Percentiles rank a stretch among this genome's conserved stretches.
Conservation (phyloP, 2,797 vertebrate genomes). For the Oryzias dopingdopingensis region DNA sequence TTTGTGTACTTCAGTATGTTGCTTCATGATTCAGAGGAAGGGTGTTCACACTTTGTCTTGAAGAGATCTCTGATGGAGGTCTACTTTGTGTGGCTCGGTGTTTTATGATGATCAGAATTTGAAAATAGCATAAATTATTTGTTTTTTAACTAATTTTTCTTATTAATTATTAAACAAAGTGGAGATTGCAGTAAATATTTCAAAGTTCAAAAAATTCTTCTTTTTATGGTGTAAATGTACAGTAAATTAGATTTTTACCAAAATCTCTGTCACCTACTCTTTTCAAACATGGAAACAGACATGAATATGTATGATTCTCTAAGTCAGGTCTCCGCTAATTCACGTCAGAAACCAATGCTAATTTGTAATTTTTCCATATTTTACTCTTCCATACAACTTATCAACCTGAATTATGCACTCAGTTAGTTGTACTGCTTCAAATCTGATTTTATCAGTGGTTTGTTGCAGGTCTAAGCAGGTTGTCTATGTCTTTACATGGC, state of each 20-base stretch:
- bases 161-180: no score
- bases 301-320: conserved; percentile 75
- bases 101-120: conserved; percentile 27
- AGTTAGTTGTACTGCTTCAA: conserved; percentile 21
- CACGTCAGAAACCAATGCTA: conserved; percentile 73
- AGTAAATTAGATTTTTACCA: conserved; percentile 55
- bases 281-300: conserved; percentile 72
- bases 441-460: conserved; percentile 14
- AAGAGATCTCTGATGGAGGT: conserved; percentile 55
- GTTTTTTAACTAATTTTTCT: background rate
- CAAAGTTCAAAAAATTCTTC: no score
- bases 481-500: conserved; percentile 39
- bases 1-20: conserved; percentile 86
- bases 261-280: no score
- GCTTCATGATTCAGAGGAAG: conserved; percentile 77
- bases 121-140: conserved; percentile 23
- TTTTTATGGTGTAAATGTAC: conserved; percentile 34
- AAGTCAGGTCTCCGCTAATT: conserved; percentile 72
- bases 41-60: conserved; percentile 75
- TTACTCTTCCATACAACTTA: conserved; percentile 44
- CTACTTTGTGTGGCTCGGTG: conserved; percentile 12
- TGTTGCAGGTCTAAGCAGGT: conserved; percentile 14
- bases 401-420: conserved; percentile 5
- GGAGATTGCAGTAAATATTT: no score
- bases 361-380: conserved; percentile 69